Evolutionary conservation across 2,888 invertebrate genomes (phyloP), one percentile per base, ranked within the genome.

Genomic region (Lathronympha strigana): DNA sequence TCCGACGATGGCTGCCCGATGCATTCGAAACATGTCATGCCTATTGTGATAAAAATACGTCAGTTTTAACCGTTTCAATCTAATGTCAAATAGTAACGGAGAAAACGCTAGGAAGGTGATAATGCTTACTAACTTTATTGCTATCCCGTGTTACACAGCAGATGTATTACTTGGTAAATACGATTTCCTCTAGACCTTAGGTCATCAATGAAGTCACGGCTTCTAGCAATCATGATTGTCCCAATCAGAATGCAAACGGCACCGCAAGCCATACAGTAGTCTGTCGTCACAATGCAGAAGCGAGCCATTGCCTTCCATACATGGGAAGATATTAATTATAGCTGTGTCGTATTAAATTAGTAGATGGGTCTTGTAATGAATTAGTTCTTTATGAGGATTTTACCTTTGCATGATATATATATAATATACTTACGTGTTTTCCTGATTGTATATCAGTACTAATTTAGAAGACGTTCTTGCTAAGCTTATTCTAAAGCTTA

Each of bases 191-290:
- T 45, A 25, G 23, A 3, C n/a, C 17, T 47, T 36, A 53, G 23
- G 36, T 53, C 61, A 43, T 43, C 33, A 21, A 23, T 53, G 13
- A 40, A 55, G 40, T 55, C 55, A 55, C 13, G 19, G 21, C 38
- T 6, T 23, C 47, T 23, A 45, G 17, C n/a, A n/a, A 13, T 23
- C 17, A 53, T 63, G 25, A 55, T 31, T 57, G n/a, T 40, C 38
- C 49, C 47, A 54, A 60, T 66, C 23, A 61, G 49, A 61, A 66
- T 66, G 66, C 66, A 61, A 28, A 38, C 53, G 13, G 38, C 60
- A 49, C 15, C 0, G 31, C 4, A 38, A 54, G 66, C 66, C 66
- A 66, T 31, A 43, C 49, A 2, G 66, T 66, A 2, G 66, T 66
- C 60, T 66, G 53, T 38, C 45, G 53, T 36, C 36, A 47, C 33